Evolutionary conservation across 2,113 vertebrate genomes (phyloP).

Genomic region (Sorex fumeus): DNA sequence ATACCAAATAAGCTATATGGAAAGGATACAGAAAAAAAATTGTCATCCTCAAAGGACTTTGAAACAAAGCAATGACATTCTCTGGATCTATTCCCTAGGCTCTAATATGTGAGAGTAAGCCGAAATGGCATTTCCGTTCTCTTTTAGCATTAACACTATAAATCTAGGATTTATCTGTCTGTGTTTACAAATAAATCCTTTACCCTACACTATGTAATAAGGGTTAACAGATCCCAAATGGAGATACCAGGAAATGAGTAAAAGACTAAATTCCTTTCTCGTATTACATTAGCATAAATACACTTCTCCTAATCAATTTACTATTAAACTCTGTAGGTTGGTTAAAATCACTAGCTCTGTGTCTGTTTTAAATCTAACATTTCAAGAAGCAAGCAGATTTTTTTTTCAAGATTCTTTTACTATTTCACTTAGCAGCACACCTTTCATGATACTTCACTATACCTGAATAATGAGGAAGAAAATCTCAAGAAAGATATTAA

Average conservation of each 20-base stretch:
- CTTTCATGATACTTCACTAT: neutral
- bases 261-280: conserved; percentile 54
- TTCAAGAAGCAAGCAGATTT: neutral
- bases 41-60: conserved; percentile 24
- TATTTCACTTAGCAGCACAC: neutral
- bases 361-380: neutral
- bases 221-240: conserved; percentile 21
- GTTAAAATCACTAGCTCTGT: conserved; percentile 30
- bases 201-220: neutral
- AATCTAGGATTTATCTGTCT: conserved; percentile 41
- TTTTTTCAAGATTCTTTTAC: neutral
- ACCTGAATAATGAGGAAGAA: neutral
- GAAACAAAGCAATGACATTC: conserved; percentile 24
- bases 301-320: conserved; percentile 22
- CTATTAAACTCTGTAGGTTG: conserved; percentile 7
- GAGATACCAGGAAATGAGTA: neutral
- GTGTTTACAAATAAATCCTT: conserved; percentile 43
- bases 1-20: conserved; percentile 6
- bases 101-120: neutral
- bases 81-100: conserved; percentile 4
- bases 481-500: conserved; percentile 19
- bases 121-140: neutral
- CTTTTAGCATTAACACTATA: conserved; percentile 22
- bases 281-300: conserved; percentile 28
- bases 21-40: conserved; percentile 11